A percentile compares a stretch with the other conserved stretches of the same genome.
Conservation (phyloP, 1,140 invertebrate genomes). For the Drosophila jambulina region DNA sequence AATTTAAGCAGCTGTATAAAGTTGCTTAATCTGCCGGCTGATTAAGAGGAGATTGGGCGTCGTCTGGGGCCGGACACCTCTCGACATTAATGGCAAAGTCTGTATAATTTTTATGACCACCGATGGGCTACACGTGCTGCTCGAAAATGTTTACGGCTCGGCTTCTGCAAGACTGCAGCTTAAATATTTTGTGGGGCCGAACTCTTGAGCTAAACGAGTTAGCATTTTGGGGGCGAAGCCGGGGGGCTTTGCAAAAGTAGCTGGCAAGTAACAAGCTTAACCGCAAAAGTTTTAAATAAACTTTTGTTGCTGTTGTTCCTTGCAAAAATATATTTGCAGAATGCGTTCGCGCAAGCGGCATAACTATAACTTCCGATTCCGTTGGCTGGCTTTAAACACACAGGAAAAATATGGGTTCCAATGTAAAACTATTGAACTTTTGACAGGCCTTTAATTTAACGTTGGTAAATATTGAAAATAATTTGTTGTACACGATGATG, state of each 20-base stretch:
- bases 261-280: constrained; percentile 81
- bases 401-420: background rate
- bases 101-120: constrained; percentile 73
- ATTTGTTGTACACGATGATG: too few relatives aligned
- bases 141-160: constrained; percentile 54
- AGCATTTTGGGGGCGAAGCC: constrained; percentile 17
- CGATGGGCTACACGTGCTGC: constrained; percentile 55
- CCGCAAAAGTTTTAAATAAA: constrained; percentile 81
- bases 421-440: background rate
- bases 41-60: constrained; percentile 61
- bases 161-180: constrained; percentile 53
- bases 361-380: constrained; percentile 82
- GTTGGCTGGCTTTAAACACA: constrained; percentile 26
- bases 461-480: background rate
- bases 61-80: constrained; percentile 31
- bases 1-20: constrained; percentile 79
- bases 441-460: background rate
- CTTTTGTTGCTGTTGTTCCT: constrained; percentile 63
- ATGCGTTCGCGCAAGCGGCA: constrained; percentile 71
- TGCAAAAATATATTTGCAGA: constrained; percentile 67
- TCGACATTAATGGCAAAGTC: constrained; percentile 59
- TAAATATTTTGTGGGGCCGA: constrained; percentile 64
- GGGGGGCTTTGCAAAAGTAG: constrained; percentile 56
- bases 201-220: constrained; percentile 60
- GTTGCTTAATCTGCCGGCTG: constrained; percentile 73